Conservation (phyloP, 30 jellyfish, hydroid and myxozoan genomes). For the Aurelia aurita region DNA sequence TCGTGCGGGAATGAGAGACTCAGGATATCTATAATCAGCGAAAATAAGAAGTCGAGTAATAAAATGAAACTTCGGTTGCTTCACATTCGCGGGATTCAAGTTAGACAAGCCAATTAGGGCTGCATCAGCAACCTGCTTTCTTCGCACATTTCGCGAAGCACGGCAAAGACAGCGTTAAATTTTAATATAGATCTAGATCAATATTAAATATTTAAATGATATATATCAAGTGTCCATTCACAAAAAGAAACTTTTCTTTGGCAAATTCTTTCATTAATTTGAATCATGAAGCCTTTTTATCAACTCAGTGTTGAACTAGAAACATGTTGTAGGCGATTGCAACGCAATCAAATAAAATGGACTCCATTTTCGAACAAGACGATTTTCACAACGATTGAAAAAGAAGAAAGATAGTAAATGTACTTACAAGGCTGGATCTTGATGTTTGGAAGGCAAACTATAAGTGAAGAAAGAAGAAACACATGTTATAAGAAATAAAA, state of each 20-base stretch:
- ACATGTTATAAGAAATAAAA: slow-evolving; percentile 46
- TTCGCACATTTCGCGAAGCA: slow-evolving; percentile 30
- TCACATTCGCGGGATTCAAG: too few species aligned
- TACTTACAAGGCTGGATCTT: slow-evolving; percentile 62
- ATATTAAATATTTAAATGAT: slow-evolving; percentile 42
- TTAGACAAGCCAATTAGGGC: slow-evolving; percentile 6
- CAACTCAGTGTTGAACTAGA: too few species aligned
- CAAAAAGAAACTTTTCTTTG: too few species aligned
- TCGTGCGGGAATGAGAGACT: slow-evolving; percentile 30
- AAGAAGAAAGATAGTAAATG: neutral
- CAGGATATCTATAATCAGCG: neutral
- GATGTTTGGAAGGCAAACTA: slow-evolving; percentile 71
- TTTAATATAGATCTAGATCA: slow-evolving; percentile 59
- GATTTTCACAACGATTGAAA: neutral
- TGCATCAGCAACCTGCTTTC: slow-evolving; percentile 47
- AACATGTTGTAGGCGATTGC: too few species aligned
- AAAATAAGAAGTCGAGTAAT: slow-evolving; percentile 4
- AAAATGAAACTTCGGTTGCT: neutral
- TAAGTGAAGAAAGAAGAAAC: slow-evolving; percentile 35
- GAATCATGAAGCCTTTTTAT: too few species aligned
- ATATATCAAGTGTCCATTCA: slow-evolving; percentile 20
- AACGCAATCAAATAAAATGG: too few species aligned
- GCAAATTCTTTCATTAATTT: too few species aligned
- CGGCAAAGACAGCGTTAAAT: slow-evolving; percentile 39
- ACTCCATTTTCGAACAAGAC: too few species aligned